Percentiles rank a stretch among this genome's conserved stretches.
Conservation (phyloP, 30 jellyfish, hydroid and myxozoan genomes). For the Turritopsis dohrnii region DNA sequence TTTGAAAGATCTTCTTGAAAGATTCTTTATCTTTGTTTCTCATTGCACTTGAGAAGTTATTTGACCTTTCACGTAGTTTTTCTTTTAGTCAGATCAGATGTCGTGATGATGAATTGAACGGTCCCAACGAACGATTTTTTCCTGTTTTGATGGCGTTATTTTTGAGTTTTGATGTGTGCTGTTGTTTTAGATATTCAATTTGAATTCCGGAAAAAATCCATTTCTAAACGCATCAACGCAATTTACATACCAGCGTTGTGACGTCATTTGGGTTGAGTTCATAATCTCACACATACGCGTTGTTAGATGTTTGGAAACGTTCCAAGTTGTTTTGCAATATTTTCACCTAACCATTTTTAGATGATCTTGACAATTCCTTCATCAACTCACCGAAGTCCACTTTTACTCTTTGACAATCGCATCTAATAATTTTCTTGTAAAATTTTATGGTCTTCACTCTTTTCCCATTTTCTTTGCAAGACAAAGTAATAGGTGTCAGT, state of each 20-base stretch:
- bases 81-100: too few relatives aligned
- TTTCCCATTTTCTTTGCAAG: not conserved
- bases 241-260: not conserved
- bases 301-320: not conserved
- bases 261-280: not conserved
- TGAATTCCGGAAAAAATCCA: not conserved
- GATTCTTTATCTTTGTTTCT: not conserved
- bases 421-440: not conserved
- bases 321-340: not conserved
- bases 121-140: not conserved
- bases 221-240: not conserved
- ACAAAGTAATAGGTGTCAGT: not conserved
- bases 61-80: too few relatives aligned
- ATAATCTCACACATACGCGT: not conserved
- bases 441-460: not conserved
- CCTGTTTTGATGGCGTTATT: not conserved
- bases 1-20: not conserved
- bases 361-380: not conserved
- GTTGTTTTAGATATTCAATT: too few relatives aligned
- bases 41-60: too few relatives aligned
- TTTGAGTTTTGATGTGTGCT: too few relatives aligned
- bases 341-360: not conserved
- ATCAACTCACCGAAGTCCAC: not conserved
- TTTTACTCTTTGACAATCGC: not conserved
- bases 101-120: too few relatives aligned